These are phyloP conservation scores for Calliphora vicina DNA, from an alignment of 1,140 invertebrate species.

Conservation along the genomic window DNA sequence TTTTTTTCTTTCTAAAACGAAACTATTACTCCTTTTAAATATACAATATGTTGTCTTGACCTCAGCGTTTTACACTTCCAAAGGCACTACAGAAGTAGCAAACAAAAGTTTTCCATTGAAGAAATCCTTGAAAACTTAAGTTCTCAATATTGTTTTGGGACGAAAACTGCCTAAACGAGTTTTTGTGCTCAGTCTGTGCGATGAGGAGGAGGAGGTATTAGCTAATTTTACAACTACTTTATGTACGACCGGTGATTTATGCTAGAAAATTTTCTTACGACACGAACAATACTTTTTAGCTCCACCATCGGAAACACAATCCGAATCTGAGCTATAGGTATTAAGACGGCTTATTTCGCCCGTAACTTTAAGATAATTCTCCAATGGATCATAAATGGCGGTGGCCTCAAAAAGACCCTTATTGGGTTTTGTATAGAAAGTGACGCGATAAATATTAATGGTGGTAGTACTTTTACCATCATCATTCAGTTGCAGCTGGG, in stretches of 20 bases:
- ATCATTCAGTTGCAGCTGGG: slow-evolving; percentile 31
- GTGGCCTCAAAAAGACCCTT: slow-evolving; percentile 70
- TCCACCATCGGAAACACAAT: slow-evolving; percentile 65
- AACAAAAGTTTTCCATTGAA: too few species aligned
- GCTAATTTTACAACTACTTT: neutral
- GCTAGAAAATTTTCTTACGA: slow-evolving; percentile 48
- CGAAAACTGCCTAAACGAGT: too few species aligned
- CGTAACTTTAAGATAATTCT: slow-evolving; percentile 45
- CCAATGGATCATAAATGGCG: slow-evolving; percentile 59
- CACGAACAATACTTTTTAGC: slow-evolving; percentile 69
- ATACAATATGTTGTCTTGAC: too few species aligned
- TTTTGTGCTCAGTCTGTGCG: too few species aligned
- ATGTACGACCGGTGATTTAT: slow-evolving; percentile 40
- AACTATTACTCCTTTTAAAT: too few species aligned
- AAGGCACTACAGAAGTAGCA: too few species aligned
- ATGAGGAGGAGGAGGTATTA: too few species aligned
- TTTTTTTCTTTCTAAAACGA: too few species aligned
- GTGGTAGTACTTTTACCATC: neutral
- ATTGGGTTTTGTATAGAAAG: slow-evolving; percentile 67
- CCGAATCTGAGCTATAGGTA: slow-evolving; percentile 66
- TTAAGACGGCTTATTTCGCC: slow-evolving; percentile 71
- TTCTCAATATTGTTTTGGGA: too few species aligned
- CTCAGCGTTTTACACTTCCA: too few species aligned
- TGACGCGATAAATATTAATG: slow-evolving; percentile 52
- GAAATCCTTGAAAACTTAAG: too few species aligned